A percentile compares a stretch with the other conserved stretches of the same genome.
Evolutionary conservation across 2,113 vertebrate genomes (phyloP).

Genomic region (Myanophis thanlyinensis): DNA sequence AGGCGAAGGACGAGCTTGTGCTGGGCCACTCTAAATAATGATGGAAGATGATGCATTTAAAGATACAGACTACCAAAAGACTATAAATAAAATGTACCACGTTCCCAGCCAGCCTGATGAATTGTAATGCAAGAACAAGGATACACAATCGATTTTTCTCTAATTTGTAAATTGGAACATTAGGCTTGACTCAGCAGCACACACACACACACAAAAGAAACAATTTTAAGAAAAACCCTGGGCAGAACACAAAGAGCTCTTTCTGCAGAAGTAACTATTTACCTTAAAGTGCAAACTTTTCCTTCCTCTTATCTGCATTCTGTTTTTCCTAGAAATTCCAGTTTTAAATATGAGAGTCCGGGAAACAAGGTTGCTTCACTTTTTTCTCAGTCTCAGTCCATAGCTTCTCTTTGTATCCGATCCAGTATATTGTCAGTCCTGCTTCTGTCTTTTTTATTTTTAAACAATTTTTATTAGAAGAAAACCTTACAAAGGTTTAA

Average conservation of each 20-base stretch:
- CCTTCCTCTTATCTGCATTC: not conserved
- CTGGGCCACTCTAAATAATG: not conserved
- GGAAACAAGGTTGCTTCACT: not conserved
- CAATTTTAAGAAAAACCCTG: not conserved
- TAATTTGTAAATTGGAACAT: not conserved
- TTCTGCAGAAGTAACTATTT: not conserved
- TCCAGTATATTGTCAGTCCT: not conserved
- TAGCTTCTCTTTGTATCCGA: not conserved
- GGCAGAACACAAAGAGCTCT: not conserved
- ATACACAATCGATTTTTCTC: not conserved
- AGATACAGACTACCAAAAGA: not conserved
- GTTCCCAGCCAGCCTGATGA: not conserved
- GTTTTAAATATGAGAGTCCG: not conserved
- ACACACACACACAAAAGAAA: not conserved
- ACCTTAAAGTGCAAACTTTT: not conserved
- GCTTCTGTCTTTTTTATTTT: not conserved
- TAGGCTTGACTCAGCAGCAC: not conserved
- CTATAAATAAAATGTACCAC: not conserved
- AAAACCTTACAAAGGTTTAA: not conserved
- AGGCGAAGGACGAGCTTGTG: not conserved
- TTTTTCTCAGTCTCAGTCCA: not conserved
- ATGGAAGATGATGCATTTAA: not conserved
- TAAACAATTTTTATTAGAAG: not conserved
- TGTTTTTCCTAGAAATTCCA: not conserved
- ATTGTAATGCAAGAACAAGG: not conserved